A percentile compares a stretch with the other conserved stretches of the same genome.
phyloP scores from a whole-genome alignment of 2,797 vertebrate species.

The Lithobates pipiens region DNA sequence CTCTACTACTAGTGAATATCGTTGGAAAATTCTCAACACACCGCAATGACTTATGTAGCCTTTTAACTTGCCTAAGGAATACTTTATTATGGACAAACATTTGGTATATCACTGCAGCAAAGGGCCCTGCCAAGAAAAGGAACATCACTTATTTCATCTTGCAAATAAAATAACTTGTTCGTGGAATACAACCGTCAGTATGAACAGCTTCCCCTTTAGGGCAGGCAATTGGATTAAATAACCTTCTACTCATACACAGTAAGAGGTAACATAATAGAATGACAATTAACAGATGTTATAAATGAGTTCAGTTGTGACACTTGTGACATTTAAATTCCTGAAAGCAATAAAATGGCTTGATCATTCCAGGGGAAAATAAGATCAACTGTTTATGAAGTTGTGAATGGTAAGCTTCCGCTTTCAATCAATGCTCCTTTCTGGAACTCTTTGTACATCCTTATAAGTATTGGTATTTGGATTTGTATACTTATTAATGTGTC shows the following conservation, averaged over 20 bases:
- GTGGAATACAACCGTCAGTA: too few relatives aligned
- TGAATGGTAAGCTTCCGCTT: constrained; percentile 54
- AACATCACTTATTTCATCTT: too few relatives aligned
- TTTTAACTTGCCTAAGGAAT: too few relatives aligned
- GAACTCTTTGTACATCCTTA: constrained; percentile 53
- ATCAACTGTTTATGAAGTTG: constrained; percentile 52
- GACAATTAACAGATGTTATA: constrained; percentile 41
- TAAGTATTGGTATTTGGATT: constrained; percentile 59
- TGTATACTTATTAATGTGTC: constrained; percentile 58
- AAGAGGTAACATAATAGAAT: not conserved
- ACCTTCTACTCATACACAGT: not conserved
- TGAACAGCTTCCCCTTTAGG: not conserved
- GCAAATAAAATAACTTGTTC: too few relatives aligned
- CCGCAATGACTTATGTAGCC: too few relatives aligned
- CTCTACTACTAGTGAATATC: too few relatives aligned
- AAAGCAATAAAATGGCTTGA: constrained; percentile 39
- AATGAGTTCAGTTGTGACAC: not conserved
- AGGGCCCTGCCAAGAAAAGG: too few relatives aligned
- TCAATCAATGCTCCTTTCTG: constrained; percentile 43
- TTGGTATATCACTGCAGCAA: too few relatives aligned
- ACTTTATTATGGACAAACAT: too few relatives aligned
- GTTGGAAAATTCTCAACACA: too few relatives aligned
- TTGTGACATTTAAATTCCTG: constrained; percentile 21
- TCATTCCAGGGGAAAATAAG: constrained; percentile 48
- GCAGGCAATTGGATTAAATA: not conserved